Evolutionary conservation across 2,113 vertebrate species (phyloP).

Genomic region (Pteruthius melanotis): DNA sequence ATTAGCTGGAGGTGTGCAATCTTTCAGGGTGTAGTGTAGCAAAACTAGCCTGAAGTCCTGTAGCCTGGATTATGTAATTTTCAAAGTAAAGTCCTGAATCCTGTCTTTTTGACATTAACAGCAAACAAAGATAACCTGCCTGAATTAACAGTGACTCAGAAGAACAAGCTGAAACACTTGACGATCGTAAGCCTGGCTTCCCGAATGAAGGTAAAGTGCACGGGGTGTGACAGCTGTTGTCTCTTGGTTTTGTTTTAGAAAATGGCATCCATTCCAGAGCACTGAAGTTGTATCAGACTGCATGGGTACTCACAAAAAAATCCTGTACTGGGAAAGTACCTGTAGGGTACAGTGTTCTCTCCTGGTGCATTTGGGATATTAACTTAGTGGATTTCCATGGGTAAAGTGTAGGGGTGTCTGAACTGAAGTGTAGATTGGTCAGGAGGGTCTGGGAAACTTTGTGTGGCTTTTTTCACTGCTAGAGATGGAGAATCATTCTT

Average conservation of each 20-base stretch:
- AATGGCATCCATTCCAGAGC: background rate
- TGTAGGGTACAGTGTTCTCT: background rate
- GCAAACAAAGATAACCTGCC: slow-evolving; percentile 81
- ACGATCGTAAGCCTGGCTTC: slow-evolving; percentile 85
- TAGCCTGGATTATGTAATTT: background rate
- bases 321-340: background rate
- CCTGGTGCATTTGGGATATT: background rate
- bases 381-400: background rate
- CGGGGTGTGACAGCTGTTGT: background rate
- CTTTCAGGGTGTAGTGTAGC: background rate
- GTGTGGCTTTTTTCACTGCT: background rate
- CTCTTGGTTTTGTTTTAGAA: background rate
- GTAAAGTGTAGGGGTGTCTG: background rate
- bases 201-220: slow-evolving; percentile 77
- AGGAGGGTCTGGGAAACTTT: background rate
- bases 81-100: slow-evolving; percentile 33
- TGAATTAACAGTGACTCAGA: slow-evolving; percentile 78
- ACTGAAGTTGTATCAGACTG: background rate
- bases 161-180: slow-evolving; percentile 84
- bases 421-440: background rate
- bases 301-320: background rate
- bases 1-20: background rate
- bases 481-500: background rate
- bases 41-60: background rate
- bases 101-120: slow-evolving; percentile 57